Base-by-base conservation (phyloP, 1,140 invertebrate genomes). In the Stegodyphus mimosarum region DNA sequence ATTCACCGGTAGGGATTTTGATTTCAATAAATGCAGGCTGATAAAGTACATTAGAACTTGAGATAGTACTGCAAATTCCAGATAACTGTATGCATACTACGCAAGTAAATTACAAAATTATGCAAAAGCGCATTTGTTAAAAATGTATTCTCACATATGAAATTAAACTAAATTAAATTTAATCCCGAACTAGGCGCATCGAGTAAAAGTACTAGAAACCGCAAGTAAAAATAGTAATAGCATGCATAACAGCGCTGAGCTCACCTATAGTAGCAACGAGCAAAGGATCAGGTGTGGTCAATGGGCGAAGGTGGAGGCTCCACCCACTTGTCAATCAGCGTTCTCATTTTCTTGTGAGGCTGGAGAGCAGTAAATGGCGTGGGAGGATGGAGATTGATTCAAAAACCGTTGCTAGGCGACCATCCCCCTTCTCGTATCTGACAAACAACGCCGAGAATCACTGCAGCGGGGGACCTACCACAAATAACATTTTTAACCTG, bases 341-440 rank as follows among this genome's bases (percentile, higher is more conserved):
- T 71, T 80, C 78, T 80, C 67, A 80, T 80, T 80, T 80, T 80
- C 78, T 80, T 80, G 78, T 60, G 78, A 78, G 76, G 51, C 50
- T 64, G 50, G 76, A 63, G 53, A 80, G 78, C 78, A 66, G 78
- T 80, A 80, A 80, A 80, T 80, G 78, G 78, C 78, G 78, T 80
- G 78, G 78, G 78, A 80, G 78, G 78, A 80, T 80, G 69, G 78
- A 80, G 78, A 80, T 80, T 80, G 78, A 80, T 80, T 80, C 78
- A 80, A 80, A 80, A 69, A 71, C 78, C 78, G 78, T 80, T 80
- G 78, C 78, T 80, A 71, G 48, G 78, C 78, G 71, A 80, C 78
- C 33, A 7, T 17, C 51, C 17, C 78, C 33, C 76, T 80, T 71
- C 66, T 48, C 67, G 78, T 55, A 80, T 71, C 78, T 80, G 69